Base-by-base conservation (phyloP, 2,113 vertebrate species). In the Gambusia holbrooki region DNA sequence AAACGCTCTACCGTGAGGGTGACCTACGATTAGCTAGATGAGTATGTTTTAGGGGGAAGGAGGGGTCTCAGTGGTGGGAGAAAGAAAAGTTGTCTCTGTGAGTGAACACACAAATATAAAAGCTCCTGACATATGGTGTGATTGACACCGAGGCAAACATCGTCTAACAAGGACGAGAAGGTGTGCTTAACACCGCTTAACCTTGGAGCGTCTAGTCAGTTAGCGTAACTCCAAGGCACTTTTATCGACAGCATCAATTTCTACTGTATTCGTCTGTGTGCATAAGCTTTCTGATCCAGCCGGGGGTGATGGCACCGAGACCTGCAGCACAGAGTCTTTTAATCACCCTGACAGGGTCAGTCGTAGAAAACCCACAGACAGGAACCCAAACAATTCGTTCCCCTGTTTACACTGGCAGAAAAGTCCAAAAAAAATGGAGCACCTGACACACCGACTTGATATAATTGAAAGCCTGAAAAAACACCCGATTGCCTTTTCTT, bases 81-180 rank as follows among this genome's bases (percentile, higher is more conserved):
- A 69, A 76, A 86, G 87, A 87, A 88, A 93, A 93, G 88, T 92
- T 90, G 83, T 89, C 79, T 74, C 71, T 40, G 82, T 66, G 40
- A 95, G 89, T 81, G 91, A 96, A 93, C 94, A 94, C 94, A 93
- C 95, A 95, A 94, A 96, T 94, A 93, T 94, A 85, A 95, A 95
- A 95, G 93, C 93, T 92, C 90, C 66, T 82, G 95, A 94, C 94
- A 87, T 94, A 88, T 88, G 89, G 91, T 81, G 86, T 91, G 92
- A 92, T 91, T 94, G 95, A 96, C 94, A 96, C 90, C 66, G 87
- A 81, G 87, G 80, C 86, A 88, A 93, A 94, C 92, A 79, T 71
- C 54, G 75, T 92, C 93, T 90, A 93, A 90, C 67, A 58, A 88
- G 81, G 71, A 78, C 71, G 87, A 89, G 84, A 88, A 88, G 77